Conservation (phyloP, 2,888 invertebrate genomes). For the Hofmannophila pseudospretella region DNA sequence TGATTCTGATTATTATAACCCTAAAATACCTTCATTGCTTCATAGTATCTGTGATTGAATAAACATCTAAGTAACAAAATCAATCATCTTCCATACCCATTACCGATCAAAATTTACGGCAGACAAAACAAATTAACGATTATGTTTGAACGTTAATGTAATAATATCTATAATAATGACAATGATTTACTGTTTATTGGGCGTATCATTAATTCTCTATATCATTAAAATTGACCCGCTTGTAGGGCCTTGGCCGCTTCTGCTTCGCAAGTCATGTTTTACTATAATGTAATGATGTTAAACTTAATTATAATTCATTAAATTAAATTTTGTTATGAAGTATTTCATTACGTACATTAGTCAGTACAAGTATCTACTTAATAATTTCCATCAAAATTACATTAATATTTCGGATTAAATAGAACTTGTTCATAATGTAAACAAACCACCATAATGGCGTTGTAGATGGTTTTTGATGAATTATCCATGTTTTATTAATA, state of each 20-base stretch:
- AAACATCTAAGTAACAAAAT: neutral
- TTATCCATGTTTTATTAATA: too few relatives aligned
- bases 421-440: too few relatives aligned
- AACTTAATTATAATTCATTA: conserved; percentile 5
- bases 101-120: neutral
- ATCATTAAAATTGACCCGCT: conserved; percentile 20
- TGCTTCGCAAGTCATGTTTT: neutral
- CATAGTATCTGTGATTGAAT: too few relatives aligned
- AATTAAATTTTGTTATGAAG: neutral
- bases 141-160: conserved; percentile 23
- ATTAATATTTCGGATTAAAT: too few relatives aligned
- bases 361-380: too few relatives aligned
- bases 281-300: neutral
- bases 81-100: neutral
- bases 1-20: too few relatives aligned
- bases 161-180: conserved; percentile 28
- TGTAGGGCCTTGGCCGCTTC: conserved; percentile 19
- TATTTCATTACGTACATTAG: neutral
- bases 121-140: conserved; percentile 14
- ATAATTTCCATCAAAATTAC: too few relatives aligned
- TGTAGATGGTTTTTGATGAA: too few relatives aligned
- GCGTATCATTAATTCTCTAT: conserved; percentile 32
- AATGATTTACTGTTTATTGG: conserved; percentile 18
- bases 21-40: neutral
- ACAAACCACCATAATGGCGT: too few relatives aligned